Base-by-base conservation (phyloP, 2,888 invertebrate genomes). In the Ennomos quercinarius region DNA sequence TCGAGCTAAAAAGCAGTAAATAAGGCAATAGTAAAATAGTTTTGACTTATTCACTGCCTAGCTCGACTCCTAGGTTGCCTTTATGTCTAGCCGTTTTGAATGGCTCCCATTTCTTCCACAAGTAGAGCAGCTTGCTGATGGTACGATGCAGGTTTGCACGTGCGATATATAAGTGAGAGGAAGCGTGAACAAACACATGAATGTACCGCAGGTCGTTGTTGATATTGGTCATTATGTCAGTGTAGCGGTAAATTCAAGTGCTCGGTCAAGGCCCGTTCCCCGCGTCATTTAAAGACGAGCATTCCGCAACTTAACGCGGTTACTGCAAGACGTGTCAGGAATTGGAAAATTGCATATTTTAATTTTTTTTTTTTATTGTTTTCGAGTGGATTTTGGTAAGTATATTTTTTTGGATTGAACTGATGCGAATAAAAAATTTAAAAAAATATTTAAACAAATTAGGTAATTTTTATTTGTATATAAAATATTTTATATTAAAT, bases 201-300 rank as follows among this genome's bases (percentile, higher is more conserved):
- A 63, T 61, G 63, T 66, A 42, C 48, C 53, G 45, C 46, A 52
- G 68, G 66, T 50, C 61, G 52, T 64, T 74, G 67, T 71, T 77
- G 71, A 82, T 83, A 78, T 80, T 81, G 83, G 81, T 82, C 78
- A 82, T 82, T 78, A 81, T 82, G 83, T 77, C 83, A 78, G 78
- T 66, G 73, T 89, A 91, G 83, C 90, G 87, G 91, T 88, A 89
- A 73, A 81, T 71, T 73, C 80, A 86, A 86, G 88, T 82, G 84
- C 81, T 76, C 80, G 85, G 83, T 83, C 84, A 85, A 83, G 84
- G 83, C 79, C 72, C 73, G 74, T 9, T 70, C 73, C 67, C 64
- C 66, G 71, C 71, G 63, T 68, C 60, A 69, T 64, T 69, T 64
- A 65, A 66, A 71, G 55, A 68, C 78, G 74, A 73, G 75, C 86